Percentiles rank a stretch among this genome's conserved stretches.
Conservation (phyloP, 2,113 vertebrate genomes). For the Otis tarda region DNA sequence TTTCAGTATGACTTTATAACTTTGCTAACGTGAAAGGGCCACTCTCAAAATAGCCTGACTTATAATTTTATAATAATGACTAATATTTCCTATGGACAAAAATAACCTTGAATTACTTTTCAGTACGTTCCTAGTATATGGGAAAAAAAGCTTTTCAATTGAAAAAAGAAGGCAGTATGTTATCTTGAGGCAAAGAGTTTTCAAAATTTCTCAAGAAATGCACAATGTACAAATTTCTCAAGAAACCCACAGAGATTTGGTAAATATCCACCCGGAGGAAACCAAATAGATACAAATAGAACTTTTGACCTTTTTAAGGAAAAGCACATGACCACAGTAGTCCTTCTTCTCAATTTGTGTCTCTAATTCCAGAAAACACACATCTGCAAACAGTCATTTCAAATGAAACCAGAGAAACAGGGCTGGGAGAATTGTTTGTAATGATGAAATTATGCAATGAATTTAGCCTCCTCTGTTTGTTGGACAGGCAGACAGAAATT, state of each 20-base stretch:
- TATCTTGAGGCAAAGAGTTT: slow-evolving; percentile 20
- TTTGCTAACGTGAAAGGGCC: slow-evolving; percentile 19
- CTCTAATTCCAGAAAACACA: slow-evolving; percentile 48
- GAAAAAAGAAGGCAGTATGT: slow-evolving; percentile 21
- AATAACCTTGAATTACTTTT: slow-evolving; percentile 62
- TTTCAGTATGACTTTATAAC: slow-evolving; percentile 26
- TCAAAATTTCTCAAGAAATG: slow-evolving; percentile 62
- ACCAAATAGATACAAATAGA: slow-evolving; percentile 49
- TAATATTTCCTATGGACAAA: slow-evolving; percentile 59
- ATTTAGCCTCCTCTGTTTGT: neutral
- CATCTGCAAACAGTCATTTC: slow-evolving; percentile 47
- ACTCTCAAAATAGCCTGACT: slow-evolving; percentile 49
- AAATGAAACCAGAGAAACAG: slow-evolving; percentile 4
- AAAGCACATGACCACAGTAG: slow-evolving; percentile 44
- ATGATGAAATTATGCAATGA: slow-evolving; percentile 12
- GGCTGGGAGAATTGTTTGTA: slow-evolving; percentile 27
- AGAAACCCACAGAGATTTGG: slow-evolving; percentile 64
- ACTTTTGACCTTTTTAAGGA: slow-evolving; percentile 50
- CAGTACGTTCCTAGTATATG: slow-evolving; percentile 42
- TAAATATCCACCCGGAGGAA: slow-evolving; percentile 55
- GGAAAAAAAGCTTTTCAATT: neutral
- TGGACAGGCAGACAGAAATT: neutral
- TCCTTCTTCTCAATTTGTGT: slow-evolving; percentile 9
- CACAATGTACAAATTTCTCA: slow-evolving; percentile 45
- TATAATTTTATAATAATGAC: slow-evolving; percentile 53